These are phyloP conservation scores for Leptinotarsa texana DNA, from an alignment of 1,140 invertebrate species.

Conservation along the genomic window DNA sequence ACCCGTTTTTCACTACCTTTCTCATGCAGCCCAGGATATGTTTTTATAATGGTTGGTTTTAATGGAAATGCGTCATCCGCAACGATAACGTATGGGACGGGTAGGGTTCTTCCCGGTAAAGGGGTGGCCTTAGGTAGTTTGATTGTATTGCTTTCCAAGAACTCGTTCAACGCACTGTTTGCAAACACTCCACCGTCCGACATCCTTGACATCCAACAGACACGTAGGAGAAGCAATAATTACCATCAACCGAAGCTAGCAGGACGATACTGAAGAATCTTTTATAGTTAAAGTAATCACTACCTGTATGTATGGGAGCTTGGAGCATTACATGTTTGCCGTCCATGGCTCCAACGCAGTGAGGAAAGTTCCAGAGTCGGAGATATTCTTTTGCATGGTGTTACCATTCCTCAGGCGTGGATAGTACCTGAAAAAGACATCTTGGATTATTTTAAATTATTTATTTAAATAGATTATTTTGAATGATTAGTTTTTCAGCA, in stretches of 20 bases:
- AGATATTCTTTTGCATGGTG: conserved; percentile 7
- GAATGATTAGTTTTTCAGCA: too few species aligned
- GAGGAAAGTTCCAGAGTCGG: too few species aligned
- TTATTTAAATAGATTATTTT: not conserved
- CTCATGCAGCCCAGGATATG: not conserved
- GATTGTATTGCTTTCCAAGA: not conserved
- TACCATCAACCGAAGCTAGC: not conserved
- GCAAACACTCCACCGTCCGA: not conserved
- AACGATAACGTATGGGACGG: not conserved
- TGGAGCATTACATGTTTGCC: too few species aligned
- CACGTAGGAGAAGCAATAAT: conserved; percentile 8
- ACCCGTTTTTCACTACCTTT: not conserved
- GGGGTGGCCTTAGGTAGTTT: not conserved
- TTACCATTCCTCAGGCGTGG: not conserved
- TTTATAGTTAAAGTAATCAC: too few species aligned
- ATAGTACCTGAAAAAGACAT: not conserved
- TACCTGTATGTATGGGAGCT: too few species aligned
- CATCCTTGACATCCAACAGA: not conserved
- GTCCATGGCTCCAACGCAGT: too few species aligned
- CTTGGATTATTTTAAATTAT: not conserved
- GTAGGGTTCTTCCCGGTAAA: conserved; percentile 3
- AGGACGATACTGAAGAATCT: too few species aligned
- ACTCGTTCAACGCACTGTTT: not conserved
- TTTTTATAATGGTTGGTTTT: not conserved
- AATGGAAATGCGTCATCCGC: not conserved